Conservation (phyloP, 1,140 invertebrate species). For the Diprion similis region DNA sequence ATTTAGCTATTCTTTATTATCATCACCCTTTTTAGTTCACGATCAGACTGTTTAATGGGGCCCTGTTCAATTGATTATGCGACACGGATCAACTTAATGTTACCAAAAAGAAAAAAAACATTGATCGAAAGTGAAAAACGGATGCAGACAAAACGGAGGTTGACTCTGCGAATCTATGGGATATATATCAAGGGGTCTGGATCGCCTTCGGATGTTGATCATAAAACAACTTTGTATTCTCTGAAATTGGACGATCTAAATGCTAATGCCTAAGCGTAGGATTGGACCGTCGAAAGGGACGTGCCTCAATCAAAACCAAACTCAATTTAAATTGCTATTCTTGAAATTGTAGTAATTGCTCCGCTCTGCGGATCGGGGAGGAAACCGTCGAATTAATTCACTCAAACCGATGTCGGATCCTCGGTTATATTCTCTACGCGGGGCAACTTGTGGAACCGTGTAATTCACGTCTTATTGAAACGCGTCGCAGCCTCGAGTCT, state of each 20-base stretch:
- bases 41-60: not conserved
- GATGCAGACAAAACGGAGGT: too few species aligned
- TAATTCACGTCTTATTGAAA: too few species aligned
- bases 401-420: not conserved
- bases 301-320: slow-evolving; percentile 35
- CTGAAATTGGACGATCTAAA: slow-evolving; percentile 37
- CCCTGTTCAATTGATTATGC: too few species aligned
- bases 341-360: slow-evolving; percentile 21
- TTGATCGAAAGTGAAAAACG: too few species aligned
- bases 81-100: not conserved
- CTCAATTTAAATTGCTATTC: slow-evolving; percentile 37
- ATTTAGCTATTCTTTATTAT: too few species aligned
- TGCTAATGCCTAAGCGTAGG: slow-evolving; percentile 29
- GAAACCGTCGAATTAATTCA: not conserved
- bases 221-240: slow-evolving; percentile 35
- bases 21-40: too few species aligned
- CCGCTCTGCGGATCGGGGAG: not conserved
- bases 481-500: too few species aligned
- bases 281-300: slow-evolving; percentile 20
- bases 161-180: too few species aligned
- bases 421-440: too few species aligned
- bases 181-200: not conserved
- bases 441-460: too few species aligned
- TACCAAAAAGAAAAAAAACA: not conserved
- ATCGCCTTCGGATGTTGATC: slow-evolving; percentile 21